Base-by-base conservation (phyloP, 2,797 vertebrate species). In the Oryzias sinensis region DNA sequence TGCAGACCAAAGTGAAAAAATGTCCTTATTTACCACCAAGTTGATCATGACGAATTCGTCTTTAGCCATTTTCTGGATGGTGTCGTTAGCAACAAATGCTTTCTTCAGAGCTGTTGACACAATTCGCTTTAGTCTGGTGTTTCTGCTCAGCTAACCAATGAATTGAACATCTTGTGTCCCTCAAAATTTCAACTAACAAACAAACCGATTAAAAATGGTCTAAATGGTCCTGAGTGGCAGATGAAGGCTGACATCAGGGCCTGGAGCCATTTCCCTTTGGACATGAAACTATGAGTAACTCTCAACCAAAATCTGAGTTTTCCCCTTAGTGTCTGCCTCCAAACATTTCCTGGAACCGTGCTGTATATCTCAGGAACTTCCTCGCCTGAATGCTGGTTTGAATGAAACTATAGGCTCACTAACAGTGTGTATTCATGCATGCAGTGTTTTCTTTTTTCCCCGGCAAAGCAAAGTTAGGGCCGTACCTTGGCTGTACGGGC, bases 31-130 rank as follows among this genome's bases (percentile, higher is more conserved):
- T 81, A 91, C 89, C 77, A 90, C 48, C 46, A 91, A 2, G 58
- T 91, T 92, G 53, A 92, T 55, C 89, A 92, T 91, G 74, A 92
- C 71, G 69, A 93, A 92, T 73, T 91, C 82, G 13, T 84, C 65
- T 74, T 79, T 79, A 59, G 88, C 90, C 87, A 91, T 76, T 77
- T 81, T 86, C 79, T 90, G 90, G 55, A 92, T 73, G 17, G 65
- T 22, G 58, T 80, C 55, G 1, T 85, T 57, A 20, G 64, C 67
- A 51, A 3, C 41, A 70, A 92, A 92, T 4, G 49, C 86, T 66
- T 87, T 88, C 76, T 89, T 92, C 64, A 92, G 80, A 6, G 60
- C 90, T 92, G 66, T 60, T n/a, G 24, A 59, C 58, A 81, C 5
- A 18, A 46, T 41, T 49, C 1, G 8, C n/a, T 62, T 65, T 47